Evolutionary conservation across 2,113 vertebrate genomes (phyloP), one percentile per base, ranked within the genome.

Genomic region (Ptilonorhynchus violaceus): DNA sequence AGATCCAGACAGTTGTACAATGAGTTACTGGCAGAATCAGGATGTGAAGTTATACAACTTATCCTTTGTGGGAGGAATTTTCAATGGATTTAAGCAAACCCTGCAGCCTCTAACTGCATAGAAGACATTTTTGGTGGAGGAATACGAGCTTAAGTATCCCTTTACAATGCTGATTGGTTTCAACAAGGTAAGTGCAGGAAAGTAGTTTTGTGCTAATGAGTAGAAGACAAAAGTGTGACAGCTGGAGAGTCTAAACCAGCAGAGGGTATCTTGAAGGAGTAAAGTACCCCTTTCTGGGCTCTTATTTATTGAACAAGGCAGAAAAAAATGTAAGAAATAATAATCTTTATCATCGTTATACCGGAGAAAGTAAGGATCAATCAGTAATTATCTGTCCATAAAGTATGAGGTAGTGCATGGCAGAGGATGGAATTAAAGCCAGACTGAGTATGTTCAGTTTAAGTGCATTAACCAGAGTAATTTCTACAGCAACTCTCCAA

Each of bases 1-100:
- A 74, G 28, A 85, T 66, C 6, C 42, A 86, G 88, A 67, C 55
- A 77, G 50, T 59, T 67, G 31, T 74, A 88, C 72, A 88, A 69
- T 74, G 55, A 73, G 14, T 62, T 81, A 83, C 14, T 93, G 88
- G 46, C 88, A 86, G 53, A 97, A 91, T 94, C 28, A 80, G 92
- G 42, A 62, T n/a, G 3, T 70, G 41, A 80, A 84, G 28, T 79
- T 80, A 35, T 46, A n/a, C 35, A 86, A 41, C 7, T 92, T 93
- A 76, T 80, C 42, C 25, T 83, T 74, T 94, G 46, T n/a, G 80
- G 46, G 13, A 88, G 46, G 53, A 94, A 79, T 86, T 77, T 89
- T 66, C 13, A 25, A 23, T 59, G 42, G 24, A 66, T 89, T 89
- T 89, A 83, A 81, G 59, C 31, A 77, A 91, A 50, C 52, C 55